phyloP scores from a whole-genome alignment of 2,113 vertebrate species.

The Donacobius atricapilla region DNA sequence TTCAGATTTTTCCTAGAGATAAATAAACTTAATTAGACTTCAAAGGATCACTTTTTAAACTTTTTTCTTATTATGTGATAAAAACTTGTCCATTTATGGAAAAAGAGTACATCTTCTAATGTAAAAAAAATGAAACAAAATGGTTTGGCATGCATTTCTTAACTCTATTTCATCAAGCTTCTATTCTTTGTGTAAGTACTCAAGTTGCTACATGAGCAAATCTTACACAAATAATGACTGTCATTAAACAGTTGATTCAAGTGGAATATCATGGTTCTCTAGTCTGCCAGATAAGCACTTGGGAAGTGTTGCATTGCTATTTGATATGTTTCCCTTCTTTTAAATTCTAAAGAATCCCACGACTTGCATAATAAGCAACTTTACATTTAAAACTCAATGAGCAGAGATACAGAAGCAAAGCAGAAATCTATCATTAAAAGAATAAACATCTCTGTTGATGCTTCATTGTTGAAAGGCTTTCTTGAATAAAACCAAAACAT shows the following conservation, averaged over 20 bases:
- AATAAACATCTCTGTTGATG: not conserved
- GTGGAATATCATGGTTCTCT: slow-evolving; percentile 24
- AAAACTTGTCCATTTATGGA: slow-evolving; percentile 34
- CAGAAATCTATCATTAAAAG: not conserved
- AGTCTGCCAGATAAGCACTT: slow-evolving; percentile 42
- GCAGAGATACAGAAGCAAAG: not conserved
- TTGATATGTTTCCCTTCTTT: slow-evolving; percentile 24
- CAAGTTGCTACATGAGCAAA: slow-evolving; percentile 50
- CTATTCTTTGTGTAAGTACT: slow-evolving; percentile 49
- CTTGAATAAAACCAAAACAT: not conserved
- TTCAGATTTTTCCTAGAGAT: not conserved
- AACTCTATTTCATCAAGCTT: slow-evolving; percentile 52
- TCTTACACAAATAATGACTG: slow-evolving; percentile 43
- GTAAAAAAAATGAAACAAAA: slow-evolving; percentile 27
- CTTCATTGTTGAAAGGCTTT: slow-evolving; percentile 5
- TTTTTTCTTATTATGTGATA: not conserved
- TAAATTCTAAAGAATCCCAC: slow-evolving; percentile 9
- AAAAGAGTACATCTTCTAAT: not conserved
- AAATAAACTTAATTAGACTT: not conserved
- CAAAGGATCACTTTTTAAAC: not conserved
- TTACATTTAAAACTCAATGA: slow-evolving; percentile 47
- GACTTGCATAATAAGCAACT: slow-evolving; percentile 33
- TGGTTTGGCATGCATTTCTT: slow-evolving; percentile 40
- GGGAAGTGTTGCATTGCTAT: slow-evolving; percentile 20
- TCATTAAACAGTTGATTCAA: slow-evolving; percentile 59